Conservation (phyloP, 1,140 invertebrate species). For the Achroia grisella region DNA sequence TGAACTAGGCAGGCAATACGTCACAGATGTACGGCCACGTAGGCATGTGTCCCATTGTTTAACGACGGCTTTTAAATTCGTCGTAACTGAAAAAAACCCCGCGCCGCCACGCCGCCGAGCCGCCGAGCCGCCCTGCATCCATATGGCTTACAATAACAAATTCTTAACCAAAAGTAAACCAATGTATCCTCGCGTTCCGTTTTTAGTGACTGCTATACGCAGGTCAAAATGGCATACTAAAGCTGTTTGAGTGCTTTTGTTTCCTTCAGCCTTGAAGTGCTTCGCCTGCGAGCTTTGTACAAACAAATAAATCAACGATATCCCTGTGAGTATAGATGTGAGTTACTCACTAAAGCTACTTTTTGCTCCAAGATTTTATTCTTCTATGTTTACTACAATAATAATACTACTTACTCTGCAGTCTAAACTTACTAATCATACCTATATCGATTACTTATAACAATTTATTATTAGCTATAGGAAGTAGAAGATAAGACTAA, state of each 20-base stretch:
- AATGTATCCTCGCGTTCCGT: conserved; percentile 55
- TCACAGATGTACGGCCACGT: conserved; percentile 43
- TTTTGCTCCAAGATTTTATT: too few relatives aligned
- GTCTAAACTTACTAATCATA: too few relatives aligned
- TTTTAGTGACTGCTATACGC: conserved; percentile 49
- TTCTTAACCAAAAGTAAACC: conserved; percentile 69
- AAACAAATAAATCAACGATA: conserved; percentile 27
- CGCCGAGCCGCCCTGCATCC: conserved; percentile 36
- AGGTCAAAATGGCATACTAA: conserved; percentile 52
- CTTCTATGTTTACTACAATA: too few relatives aligned
- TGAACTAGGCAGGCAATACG: neutral
- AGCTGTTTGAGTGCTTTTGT: conserved; percentile 47
- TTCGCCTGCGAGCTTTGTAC: conserved; percentile 20
- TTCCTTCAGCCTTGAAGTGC: conserved; percentile 35
- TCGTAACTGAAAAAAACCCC: conserved; percentile 55
- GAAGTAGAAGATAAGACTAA: too few relatives aligned
- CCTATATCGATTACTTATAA: too few relatives aligned
- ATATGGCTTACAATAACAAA: conserved; percentile 71
- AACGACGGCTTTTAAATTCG: conserved; percentile 53
- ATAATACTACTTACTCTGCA: too few relatives aligned
- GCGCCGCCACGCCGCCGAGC: conserved; percentile 6
- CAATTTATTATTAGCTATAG: too few relatives aligned
- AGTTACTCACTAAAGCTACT: too few relatives aligned
- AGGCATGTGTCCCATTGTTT: conserved; percentile 67
- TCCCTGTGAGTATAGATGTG: neutral